phyloP scores from a whole-genome alignment of 2,113 vertebrate genomes.

The Archilochus colubris region DNA sequence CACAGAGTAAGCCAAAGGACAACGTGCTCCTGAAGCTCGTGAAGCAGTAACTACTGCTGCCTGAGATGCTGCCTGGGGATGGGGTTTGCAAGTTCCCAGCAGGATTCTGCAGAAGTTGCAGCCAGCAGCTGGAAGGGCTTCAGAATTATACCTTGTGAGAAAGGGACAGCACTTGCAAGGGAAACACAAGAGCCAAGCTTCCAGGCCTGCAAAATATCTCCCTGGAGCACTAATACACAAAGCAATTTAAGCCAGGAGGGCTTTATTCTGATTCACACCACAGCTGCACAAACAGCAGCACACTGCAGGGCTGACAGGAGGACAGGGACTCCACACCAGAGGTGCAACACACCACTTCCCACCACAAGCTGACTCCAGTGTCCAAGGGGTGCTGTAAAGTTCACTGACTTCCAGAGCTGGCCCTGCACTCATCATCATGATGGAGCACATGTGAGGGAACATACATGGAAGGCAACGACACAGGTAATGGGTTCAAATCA shows the following conservation, averaged over 20 bases:
- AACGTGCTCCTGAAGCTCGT: not conserved
- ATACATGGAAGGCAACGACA: not conserved
- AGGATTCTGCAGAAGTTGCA: conserved; percentile 1
- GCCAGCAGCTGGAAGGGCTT: conserved; percentile 41
- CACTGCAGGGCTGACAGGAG: not conserved
- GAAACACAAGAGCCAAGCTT: not conserved
- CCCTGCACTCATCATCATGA: not conserved
- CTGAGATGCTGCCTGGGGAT: not conserved
- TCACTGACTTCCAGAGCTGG: not conserved
- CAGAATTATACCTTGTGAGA: not conserved
- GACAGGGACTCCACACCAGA: too few relatives aligned
- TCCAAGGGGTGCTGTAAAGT: not conserved
- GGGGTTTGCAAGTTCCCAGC: not conserved
- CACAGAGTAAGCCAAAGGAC: not conserved
- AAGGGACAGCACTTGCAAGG: not conserved
- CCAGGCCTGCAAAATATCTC: not conserved
- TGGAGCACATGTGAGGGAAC: not conserved
- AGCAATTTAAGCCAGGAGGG: not conserved
- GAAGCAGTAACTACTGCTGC: not conserved
- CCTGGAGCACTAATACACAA: conserved; percentile 21
- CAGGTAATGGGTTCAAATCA: not conserved
- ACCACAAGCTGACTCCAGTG: not conserved
- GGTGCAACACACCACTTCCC: not conserved
- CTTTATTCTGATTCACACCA: not conserved
- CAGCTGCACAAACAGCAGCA: not conserved